Evolutionary conservation across 2,113 vertebrate genomes (phyloP).

Genomic region (Tichodroma muraria): DNA sequence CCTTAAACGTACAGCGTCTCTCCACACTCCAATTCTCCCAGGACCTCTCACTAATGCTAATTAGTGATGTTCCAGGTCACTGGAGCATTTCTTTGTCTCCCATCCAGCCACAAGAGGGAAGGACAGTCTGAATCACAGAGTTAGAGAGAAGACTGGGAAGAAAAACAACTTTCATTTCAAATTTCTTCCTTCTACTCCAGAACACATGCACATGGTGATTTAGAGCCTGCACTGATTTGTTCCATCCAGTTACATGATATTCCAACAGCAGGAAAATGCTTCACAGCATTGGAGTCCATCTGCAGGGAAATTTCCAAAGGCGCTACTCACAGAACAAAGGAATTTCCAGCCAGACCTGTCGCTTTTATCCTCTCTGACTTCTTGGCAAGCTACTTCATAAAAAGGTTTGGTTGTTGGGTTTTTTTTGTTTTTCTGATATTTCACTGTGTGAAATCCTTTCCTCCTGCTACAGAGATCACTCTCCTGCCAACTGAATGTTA

Average conservation of each 20-base stretch:
- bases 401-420: not conserved
- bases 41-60: not conserved
- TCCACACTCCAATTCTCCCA: conserved; percentile 7
- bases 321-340: not conserved
- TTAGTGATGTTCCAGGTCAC: conserved; percentile 46
- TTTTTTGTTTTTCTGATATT: not conserved
- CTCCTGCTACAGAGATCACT: not conserved
- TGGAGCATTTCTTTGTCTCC: not conserved
- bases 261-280: not conserved
- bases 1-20: not conserved
- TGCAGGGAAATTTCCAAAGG: not conserved
- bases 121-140: not conserved
- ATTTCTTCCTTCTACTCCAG: not conserved
- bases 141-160: not conserved
- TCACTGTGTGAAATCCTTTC: not conserved
- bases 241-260: not conserved
- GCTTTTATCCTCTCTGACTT: not conserved
- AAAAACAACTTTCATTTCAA: not conserved
- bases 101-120: not conserved
- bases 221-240: not conserved
- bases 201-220: not conserved
- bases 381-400: not conserved
- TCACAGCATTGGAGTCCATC: not conserved
- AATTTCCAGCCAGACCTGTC: not conserved
- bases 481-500: not conserved